Evolutionary conservation across 2,113 vertebrate genomes (phyloP).

Genomic region (Ceyx margarethae): DNA sequence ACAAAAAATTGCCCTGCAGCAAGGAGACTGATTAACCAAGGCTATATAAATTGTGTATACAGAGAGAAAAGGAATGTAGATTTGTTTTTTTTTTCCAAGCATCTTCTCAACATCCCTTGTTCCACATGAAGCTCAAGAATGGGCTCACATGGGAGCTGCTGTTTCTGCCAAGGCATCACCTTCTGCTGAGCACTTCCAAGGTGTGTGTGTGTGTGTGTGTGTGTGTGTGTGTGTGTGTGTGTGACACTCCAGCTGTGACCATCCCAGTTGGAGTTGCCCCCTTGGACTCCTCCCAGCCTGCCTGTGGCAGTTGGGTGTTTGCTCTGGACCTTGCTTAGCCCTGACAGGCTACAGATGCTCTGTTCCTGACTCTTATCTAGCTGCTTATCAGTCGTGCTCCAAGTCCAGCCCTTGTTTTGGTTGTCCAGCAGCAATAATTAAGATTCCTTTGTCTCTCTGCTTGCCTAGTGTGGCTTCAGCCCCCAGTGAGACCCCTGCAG

Average conservation of each 20-base stretch:
- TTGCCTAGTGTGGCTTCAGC: not conserved
- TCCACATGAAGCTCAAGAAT: too few species aligned
- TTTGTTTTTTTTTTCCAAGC: not conserved
- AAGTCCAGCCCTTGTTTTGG: not conserved
- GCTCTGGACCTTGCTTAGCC: not conserved
- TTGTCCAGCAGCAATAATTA: not conserved
- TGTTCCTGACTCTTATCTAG: not conserved
- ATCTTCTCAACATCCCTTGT: not conserved
- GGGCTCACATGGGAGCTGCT: too few species aligned
- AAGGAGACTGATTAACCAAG: not conserved
- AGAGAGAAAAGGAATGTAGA: not conserved
- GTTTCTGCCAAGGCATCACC: not conserved
- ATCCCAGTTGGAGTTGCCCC: not conserved
- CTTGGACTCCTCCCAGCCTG: not conserved
- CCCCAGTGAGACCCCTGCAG: not conserved
- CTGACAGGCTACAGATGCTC: not conserved
- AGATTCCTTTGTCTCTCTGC: not conserved
- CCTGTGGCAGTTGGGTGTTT: not conserved
- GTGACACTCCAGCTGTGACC: not conserved
- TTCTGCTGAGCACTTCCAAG: not conserved
- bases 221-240: not conserved
- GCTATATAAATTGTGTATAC: not conserved
- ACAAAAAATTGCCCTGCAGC: not conserved
- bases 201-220: accelerated
- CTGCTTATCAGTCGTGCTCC: not conserved